A percentile compares a stretch with the other conserved stretches of the same genome.
These are phyloP conservation scores for Galerucella pusilla DNA, from an alignment of 2,888 invertebrate genomes.

Conservation along the genomic window DNA sequence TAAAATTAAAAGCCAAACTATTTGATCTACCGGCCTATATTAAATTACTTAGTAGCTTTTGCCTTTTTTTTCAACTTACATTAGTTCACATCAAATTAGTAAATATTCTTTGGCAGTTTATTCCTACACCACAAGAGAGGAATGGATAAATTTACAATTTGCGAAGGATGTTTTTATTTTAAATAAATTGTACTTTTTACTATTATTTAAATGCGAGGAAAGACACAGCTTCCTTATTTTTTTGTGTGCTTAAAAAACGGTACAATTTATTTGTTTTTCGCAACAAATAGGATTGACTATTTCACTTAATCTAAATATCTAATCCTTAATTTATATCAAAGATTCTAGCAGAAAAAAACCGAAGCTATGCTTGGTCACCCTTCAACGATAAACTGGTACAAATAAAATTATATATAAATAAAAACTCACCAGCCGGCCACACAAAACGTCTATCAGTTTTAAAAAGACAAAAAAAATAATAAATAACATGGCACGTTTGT, in stretches of 20 bases:
- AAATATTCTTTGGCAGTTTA: slow-evolving; percentile 57
- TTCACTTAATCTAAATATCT: slow-evolving; percentile 31
- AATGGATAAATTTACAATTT: slow-evolving; percentile 43
- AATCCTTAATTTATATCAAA: slow-evolving; percentile 25
- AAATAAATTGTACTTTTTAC: slow-evolving; percentile 20
- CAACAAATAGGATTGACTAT: slow-evolving; percentile 26
- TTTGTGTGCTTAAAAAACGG: not conserved
- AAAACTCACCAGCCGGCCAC: not conserved
- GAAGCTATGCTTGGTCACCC: slow-evolving; percentile 28
- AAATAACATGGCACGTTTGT: slow-evolving; percentile 26
- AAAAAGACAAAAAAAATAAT: slow-evolving; percentile 13
- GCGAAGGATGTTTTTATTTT: slow-evolving; percentile 23
- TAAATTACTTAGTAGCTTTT: slow-evolving; percentile 38
- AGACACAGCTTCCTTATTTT: too few species aligned
- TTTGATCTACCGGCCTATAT: slow-evolving; percentile 31
- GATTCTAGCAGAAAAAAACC: slow-evolving; percentile 20
- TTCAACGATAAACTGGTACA: slow-evolving; percentile 3
- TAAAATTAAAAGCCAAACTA: not conserved
- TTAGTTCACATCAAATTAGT: slow-evolving; percentile 48
- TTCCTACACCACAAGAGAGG: slow-evolving; percentile 46
- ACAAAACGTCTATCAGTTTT: slow-evolving; percentile 21
- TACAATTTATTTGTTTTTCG: slow-evolving; percentile 25
- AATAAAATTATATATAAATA: slow-evolving; percentile 11
- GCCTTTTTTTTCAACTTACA: slow-evolving; percentile 39
- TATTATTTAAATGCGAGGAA: too few species aligned